Evolutionary conservation across 2,888 invertebrate species (phyloP), one percentile per base, ranked within the genome.

Genomic region (Drepana falcataria): DNA sequence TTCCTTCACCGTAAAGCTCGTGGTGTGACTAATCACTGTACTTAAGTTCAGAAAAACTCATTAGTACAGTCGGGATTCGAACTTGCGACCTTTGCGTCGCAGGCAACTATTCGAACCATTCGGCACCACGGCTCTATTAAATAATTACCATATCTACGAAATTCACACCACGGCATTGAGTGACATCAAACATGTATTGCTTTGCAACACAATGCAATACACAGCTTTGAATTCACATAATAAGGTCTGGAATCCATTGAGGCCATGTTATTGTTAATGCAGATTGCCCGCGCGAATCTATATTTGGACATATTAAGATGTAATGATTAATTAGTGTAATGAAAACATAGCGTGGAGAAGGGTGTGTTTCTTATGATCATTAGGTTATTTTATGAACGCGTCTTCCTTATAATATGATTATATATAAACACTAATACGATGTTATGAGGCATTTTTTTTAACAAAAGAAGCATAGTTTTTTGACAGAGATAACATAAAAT

Each of bases 271-370:
- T 21, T 49, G 49, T 37, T 48, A 51, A 51, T 40, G 40, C 35
- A 41, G 48, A 53, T 47, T 2, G 40, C 7, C 5, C 49, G 33
- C 47, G 49, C 49, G 57, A 54, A 55, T 55, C 54, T 55, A 57
- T 55, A 59, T 65, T 63, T 60, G 59, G 57, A 58, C 59, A 54
- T 60, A 58, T 54, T 55, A 58, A 59, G 60, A 61, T 62, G 58
- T 61, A 65, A 62, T 65, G 67, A 64, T 68, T 69, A 69, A 69
- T 69, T 67, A 64, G 59, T 56, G 59, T 64, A 70, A 69, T 64
- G 63, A 64, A 66, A 64, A 61, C 60, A 65, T 66, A 64, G 66
- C 59, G 65, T 55, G 40, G 47, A 52, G 59, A 60, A 62, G 63
- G 60, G 59, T 60, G 63, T 63, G 60, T 66, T 68, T 68, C 64